Percentiles rank a stretch among this genome's conserved stretches.
phyloP scores from a whole-genome alignment of 2,113 vertebrate genomes.

The Alligator sinensis region DNA sequence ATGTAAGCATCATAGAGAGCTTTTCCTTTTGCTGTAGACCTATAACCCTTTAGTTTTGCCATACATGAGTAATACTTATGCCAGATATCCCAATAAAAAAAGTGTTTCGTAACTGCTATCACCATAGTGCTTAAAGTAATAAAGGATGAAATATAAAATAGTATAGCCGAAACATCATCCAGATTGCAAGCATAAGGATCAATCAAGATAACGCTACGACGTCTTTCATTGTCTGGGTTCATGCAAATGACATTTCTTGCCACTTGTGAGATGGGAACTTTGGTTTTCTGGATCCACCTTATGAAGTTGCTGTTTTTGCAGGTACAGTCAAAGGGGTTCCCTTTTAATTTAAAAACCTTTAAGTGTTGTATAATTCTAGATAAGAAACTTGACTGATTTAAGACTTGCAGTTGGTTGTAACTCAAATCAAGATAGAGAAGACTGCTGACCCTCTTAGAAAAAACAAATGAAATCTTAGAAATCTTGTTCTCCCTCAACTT shows the following conservation, averaged over 20 bases:
- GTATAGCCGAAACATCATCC: constrained; percentile 15
- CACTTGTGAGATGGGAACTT: constrained; percentile 71
- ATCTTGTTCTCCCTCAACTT: constrained; percentile 74
- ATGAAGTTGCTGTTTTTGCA: constrained; percentile 76
- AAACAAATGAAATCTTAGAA: constrained; percentile 53
- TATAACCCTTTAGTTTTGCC: constrained; percentile 83
- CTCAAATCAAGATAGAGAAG: constrained; percentile 68
- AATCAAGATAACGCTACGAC: constrained; percentile 63
- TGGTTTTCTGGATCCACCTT: constrained; percentile 73
- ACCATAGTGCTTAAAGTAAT: constrained; percentile 67
- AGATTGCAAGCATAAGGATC: constrained; percentile 72
- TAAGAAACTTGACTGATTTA: constrained; percentile 71
- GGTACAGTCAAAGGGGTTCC: constrained; percentile 79
- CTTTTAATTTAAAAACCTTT: constrained; percentile 60
- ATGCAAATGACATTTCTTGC: constrained; percentile 67
- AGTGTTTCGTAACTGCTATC: constrained; percentile 75
- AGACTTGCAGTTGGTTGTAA: constrained; percentile 68
- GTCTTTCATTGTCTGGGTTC: constrained; percentile 41
- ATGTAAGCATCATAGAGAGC: constrained; percentile 83
- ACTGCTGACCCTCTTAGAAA: constrained; percentile 54
- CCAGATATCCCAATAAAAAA: constrained; percentile 89
- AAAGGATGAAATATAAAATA: constrained; percentile 57
- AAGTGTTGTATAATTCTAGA: not conserved
- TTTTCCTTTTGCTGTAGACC: constrained; percentile 55
- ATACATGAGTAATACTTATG: constrained; percentile 82